Evolutionary conservation across 1,140 invertebrate species (phyloP).

Genomic region (Globodera ellingtonae): DNA sequence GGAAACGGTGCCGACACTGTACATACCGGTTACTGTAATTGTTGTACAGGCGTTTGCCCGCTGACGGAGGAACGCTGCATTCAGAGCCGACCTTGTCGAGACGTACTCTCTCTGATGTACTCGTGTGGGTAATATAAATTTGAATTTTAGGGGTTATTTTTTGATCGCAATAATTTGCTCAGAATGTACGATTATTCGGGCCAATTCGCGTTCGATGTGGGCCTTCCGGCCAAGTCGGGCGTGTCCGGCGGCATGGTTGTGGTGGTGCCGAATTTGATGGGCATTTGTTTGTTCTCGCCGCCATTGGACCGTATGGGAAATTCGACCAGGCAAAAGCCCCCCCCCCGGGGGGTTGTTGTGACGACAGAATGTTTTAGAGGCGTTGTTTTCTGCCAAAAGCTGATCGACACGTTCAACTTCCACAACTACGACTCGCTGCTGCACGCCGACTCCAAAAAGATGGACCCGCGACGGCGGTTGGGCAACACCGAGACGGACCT

Average conservation of each 20-base stretch:
- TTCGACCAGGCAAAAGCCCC: conserved; percentile 75
- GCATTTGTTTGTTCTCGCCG: conserved; percentile 91
- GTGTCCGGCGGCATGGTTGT: conserved; percentile 89
- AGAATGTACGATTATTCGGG: conserved; percentile 94
- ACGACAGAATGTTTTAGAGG: conserved; percentile 8
- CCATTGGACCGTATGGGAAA: conserved; percentile 85
- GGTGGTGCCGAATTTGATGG: conserved; percentile 95
- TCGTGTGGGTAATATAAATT: conserved; percentile 74
- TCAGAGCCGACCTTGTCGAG: conserved; percentile 66
- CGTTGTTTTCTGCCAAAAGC: conserved; percentile 69
- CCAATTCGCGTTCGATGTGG: conserved; percentile 96
- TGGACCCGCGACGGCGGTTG: conserved; percentile 83
- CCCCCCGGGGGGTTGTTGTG: too few relatives aligned
- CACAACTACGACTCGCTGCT: conserved; percentile 94
- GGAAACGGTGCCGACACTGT: too few relatives aligned
- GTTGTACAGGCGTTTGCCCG: conserved; percentile 78
- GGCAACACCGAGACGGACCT: conserved; percentile 89
- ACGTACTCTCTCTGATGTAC: conserved; percentile 80
- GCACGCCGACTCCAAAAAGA: conserved; percentile 84
- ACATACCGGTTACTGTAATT: too few relatives aligned
- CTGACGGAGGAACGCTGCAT: conserved; percentile 87
- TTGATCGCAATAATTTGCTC: background rate
- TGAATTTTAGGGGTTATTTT: conserved; percentile 4
- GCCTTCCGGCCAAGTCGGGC: conserved; percentile 92
- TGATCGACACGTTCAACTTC: conserved; percentile 88